phyloP scores from a whole-genome alignment of 2,113 vertebrate species.

The Ia io region DNA sequence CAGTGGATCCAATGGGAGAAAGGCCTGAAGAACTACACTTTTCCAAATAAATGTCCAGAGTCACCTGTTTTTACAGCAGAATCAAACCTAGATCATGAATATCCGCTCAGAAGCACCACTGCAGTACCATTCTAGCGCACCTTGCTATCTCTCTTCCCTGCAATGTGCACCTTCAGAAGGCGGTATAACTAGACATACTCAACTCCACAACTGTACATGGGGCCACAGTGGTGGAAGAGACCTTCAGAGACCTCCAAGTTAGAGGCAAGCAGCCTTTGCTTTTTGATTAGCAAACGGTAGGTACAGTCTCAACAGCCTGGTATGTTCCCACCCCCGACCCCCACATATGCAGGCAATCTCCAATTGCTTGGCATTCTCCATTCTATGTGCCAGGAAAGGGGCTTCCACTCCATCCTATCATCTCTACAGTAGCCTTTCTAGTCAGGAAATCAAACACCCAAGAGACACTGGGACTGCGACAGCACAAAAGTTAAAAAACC shows the following conservation, averaged over 20 bases:
- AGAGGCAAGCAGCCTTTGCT: too few species aligned
- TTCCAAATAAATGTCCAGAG: background rate
- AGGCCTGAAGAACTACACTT: background rate
- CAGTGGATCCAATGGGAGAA: background rate
- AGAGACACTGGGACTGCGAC: background rate
- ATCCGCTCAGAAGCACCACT: background rate
- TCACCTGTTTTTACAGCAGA: background rate
- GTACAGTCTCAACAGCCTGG: background rate
- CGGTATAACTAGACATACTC: background rate
- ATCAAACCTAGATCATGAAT: background rate
- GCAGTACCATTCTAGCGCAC: background rate
- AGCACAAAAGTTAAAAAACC: background rate
- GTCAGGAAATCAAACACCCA: background rate
- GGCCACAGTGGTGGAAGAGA: fast-evolving
- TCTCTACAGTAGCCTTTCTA: background rate
- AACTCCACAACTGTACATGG: fast-evolving
- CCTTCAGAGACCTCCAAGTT: background rate
- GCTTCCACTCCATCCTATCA: background rate
- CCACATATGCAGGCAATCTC: background rate
- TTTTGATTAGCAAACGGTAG: background rate
- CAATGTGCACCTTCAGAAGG: background rate
- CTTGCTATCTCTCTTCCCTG: background rate
- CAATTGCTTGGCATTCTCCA: background rate
- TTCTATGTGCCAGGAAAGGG: background rate
- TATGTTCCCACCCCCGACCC: too few species aligned